Conservation (phyloP, 1,140 invertebrate species). For the Sitobion miscanthi region DNA sequence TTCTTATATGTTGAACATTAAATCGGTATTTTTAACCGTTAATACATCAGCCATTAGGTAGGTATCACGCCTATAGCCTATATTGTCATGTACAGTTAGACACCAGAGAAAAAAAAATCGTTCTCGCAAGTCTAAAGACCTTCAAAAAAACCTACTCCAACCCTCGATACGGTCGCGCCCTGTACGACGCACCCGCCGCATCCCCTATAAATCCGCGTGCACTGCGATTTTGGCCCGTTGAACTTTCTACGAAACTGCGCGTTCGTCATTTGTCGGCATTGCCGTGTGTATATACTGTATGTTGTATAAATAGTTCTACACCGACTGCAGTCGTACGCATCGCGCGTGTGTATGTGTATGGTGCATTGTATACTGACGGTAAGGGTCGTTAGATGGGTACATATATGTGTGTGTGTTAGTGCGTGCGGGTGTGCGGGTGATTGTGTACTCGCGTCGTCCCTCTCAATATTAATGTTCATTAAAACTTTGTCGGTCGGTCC, state of each 20-base stretch:
- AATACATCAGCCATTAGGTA: no score
- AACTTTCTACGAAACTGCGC: not conserved
- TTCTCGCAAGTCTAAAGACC: not conserved
- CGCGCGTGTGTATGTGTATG: not conserved
- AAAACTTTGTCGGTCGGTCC: conserved; percentile 37
- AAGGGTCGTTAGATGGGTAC: conserved; percentile 38
- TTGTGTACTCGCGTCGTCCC: conserved; percentile 8
- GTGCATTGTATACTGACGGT: not conserved
- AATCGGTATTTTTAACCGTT: not conserved
- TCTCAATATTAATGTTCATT: conserved; percentile 55
- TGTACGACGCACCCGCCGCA: fast-evolving
- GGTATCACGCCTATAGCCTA: no score
- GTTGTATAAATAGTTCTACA: not conserved
- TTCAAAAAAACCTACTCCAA: not conserved
- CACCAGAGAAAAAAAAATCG: not conserved
- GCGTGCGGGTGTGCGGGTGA: not conserved
- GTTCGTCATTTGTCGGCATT: not conserved
- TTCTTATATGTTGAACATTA: not conserved
- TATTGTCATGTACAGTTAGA: no score
- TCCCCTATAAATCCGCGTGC: no score
- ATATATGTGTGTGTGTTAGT: not conserved
- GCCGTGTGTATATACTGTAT: not conserved
- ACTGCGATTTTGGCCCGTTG: not conserved
- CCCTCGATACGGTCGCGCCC: no score
- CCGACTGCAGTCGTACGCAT: not conserved